Base-by-base conservation (phyloP, 1,140 invertebrate genomes). In the Uloborus diversus region DNA sequence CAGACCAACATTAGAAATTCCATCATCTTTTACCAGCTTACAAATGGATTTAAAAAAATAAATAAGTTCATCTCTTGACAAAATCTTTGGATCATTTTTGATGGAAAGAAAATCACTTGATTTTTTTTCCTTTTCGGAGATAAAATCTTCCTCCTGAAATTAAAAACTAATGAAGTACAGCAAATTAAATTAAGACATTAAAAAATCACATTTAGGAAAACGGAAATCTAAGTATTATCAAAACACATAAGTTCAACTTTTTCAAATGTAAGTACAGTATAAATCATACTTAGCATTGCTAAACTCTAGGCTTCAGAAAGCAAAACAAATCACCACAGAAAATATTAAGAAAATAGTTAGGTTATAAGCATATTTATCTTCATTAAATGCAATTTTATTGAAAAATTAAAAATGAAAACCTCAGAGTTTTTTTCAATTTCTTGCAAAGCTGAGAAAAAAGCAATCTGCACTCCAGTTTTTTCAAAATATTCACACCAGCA, bases 401-500 rank as follows among this genome's bases (percentile, higher is more conserved):
- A 32, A 27, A 32, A 2, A 28, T 62, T 14, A 65, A 65, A 30
- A 80, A 66, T 47, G 35, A 32, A 47, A 30, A 83, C 82, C 81
- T 84, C 80, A 23, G 80, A 37, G n/a, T 27, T 13, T n/a, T 82
- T 56, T 71, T 80, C 53, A 32, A 69, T 57, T 70, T 86, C 88
- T 3, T 88, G 87, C 3, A 88, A 78, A 3, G 95, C 95, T 17
- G 94, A 97, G 87, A 94, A 98, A 85, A 98, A 98, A 4, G 92
- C 92, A 2, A 92, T 90, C 42, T 86, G 87, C 4, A 96, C 87
- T 33, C 90, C 89, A 79, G 87, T 85, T 64, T 90, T 86, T 59
- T 90, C 88, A 85, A 99, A 99, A 88, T 97, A 98, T 56, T 93
- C 88, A 0, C 93, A 91, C 98, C 98, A 99, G 30, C 86, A 86